These are phyloP conservation scores for Merluccius polli DNA, from an alignment of 2,797 vertebrate genomes.

Conservation along the genomic window DNA sequence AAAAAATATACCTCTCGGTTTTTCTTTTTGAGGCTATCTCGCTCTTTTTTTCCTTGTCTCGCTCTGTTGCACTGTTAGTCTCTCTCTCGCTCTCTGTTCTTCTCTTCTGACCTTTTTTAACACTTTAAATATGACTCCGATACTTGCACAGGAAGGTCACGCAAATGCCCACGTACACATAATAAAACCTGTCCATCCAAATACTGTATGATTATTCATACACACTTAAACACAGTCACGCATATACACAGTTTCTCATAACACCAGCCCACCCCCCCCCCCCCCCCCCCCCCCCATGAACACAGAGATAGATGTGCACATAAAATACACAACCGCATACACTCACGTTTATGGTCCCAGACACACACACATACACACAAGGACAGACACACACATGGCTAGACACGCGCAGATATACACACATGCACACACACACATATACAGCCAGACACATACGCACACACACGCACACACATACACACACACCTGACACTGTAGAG, in stretches of 20 bases:
- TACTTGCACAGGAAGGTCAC: too few relatives aligned
- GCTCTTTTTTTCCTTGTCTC: background rate
- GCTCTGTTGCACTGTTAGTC: background rate
- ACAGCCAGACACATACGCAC: slow-evolving; percentile 23
- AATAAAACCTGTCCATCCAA: too few relatives aligned
- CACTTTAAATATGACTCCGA: too few relatives aligned
- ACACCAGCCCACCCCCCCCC: too few relatives aligned
- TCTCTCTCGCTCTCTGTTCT: background rate
- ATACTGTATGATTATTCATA: too few relatives aligned
- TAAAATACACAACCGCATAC: background rate
- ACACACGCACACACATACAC: background rate
- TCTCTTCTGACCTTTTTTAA: slow-evolving; percentile 1
- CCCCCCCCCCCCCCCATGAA: too few relatives aligned
- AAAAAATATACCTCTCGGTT: too few relatives aligned
- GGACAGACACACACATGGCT: background rate
- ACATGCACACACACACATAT: slow-evolving; percentile 21
- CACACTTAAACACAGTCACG: too few relatives aligned
- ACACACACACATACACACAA: background rate
- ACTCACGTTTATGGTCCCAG: background rate
- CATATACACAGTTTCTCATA: too few relatives aligned
- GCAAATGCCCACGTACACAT: too few relatives aligned
- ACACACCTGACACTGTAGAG: slow-evolving; percentile 86
- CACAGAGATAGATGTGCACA: too few relatives aligned
- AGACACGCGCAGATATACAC: background rate
- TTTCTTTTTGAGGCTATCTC: too few relatives aligned